Conservation (phyloP, 2,113 vertebrate genomes). For the Nothocercus julius region DNA sequence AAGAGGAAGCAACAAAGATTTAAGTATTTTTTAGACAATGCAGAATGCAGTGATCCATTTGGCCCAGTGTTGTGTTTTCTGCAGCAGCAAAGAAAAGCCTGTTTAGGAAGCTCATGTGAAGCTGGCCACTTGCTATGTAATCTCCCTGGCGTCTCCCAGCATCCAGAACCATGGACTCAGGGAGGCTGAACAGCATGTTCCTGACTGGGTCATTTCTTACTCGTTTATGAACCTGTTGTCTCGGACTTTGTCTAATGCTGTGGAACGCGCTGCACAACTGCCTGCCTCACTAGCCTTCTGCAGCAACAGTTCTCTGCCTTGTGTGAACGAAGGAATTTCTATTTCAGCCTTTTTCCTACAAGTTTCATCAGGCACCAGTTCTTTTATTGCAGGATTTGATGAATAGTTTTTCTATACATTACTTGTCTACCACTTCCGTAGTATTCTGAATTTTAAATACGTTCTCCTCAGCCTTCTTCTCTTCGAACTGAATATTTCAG, state of each 20-base stretch:
- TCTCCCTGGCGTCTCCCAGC: not conserved
- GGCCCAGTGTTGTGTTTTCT: not conserved
- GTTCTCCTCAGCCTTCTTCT: not conserved
- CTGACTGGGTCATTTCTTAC: not conserved
- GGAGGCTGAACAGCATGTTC: not conserved
- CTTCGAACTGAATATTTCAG: not conserved
- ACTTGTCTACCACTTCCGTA: not conserved
- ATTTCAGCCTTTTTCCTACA: not conserved
- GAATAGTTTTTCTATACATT: not conserved
- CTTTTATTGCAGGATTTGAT: not conserved
- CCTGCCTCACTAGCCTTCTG: not conserved
- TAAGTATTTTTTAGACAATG: not conserved
- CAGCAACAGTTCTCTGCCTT: not conserved
- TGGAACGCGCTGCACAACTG: not conserved
- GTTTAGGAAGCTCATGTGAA: not conserved
- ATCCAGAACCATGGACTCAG: not conserved
- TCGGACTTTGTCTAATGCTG: not conserved
- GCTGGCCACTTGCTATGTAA: not conserved
- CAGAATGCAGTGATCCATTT: not conserved
- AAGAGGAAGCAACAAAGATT: not conserved
- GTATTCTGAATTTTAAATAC: not conserved
- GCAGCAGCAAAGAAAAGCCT: rapidly evolving
- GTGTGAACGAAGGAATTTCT: not conserved
- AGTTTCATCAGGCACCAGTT: not conserved
- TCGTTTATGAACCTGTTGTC: not conserved